Base-by-base conservation (phyloP, 2,113 vertebrate genomes). In the Hemibagrus wyckioides region DNA sequence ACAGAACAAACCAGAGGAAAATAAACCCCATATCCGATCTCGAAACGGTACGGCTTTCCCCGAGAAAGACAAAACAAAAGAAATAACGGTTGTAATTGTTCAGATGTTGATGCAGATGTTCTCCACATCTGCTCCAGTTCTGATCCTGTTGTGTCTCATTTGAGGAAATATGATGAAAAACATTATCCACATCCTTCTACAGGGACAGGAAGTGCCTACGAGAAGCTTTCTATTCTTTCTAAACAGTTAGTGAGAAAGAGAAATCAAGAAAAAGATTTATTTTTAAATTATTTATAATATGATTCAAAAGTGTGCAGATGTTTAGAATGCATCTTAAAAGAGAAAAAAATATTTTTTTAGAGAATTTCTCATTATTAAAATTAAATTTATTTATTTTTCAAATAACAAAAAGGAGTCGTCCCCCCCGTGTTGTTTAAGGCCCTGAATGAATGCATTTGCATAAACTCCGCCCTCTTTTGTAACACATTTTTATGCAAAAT, bases 91-190 rank as follows among this genome's bases (percentile, higher is more conserved):
- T 89, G 65, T 88, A 87, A 92, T 89, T 88, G 91, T 81, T 44
- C 28, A 71, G 89, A 21, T 17, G 89, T 89, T 90, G 85, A 76
- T 89, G 91, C 85, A 89, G 90, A 88, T 21, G 84, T 33, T 87
- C 77, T 79, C 76, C 71, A 83, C 73, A 84, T 85, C 80, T 84
- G 80, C 86, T 86, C 48, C 33, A 36, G 83, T 7, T 90, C 85
- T 81, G 91, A 81, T 25, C 33, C n/a, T 57, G 79, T 17, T 36
- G 50, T 56, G n/a, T 56, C 52, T 57, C 36, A 57, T 56, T 56
- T 57, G 1, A 9, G 30, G 39, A 3, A 33, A 80, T 25, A 23
- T 15, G 33, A 81, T 59, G 11, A n/a, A 30, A 77, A 50, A 76
- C 36, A 23, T 73, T 33, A 71, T 21, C 17, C 36, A 10, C 39